Evolutionary conservation across 1,140 invertebrate genomes (phyloP).

Genomic region (Scaptomyza montana): DNA sequence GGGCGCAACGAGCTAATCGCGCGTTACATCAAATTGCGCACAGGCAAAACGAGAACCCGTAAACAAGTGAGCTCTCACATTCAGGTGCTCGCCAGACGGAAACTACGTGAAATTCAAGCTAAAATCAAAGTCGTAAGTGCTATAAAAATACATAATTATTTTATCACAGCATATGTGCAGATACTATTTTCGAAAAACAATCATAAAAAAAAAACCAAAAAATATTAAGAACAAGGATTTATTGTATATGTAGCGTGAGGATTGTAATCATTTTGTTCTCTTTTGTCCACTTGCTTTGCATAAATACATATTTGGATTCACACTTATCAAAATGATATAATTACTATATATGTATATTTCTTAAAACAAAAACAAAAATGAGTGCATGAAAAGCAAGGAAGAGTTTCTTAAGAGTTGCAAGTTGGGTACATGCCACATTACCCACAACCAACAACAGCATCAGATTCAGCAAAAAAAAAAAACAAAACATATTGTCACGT

Average conservation of each 20-base stretch:
- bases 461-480: too few species aligned
- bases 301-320: neutral
- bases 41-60: conserved; percentile 98
- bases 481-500: neutral
- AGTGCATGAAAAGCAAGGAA: conserved; percentile 69
- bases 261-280: neutral
- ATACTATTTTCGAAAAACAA: too few species aligned
- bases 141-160: conserved; percentile 1
- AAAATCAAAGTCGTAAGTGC: conserved; percentile 97
- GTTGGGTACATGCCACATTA: conserved; percentile 7
- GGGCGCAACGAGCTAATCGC: conserved; percentile 99
- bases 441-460: neutral
- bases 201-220: too few species aligned
- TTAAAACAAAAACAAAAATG: conserved; percentile 4
- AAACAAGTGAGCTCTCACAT: conserved; percentile 99
- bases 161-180: too few species aligned
- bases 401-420: conserved; percentile 46
- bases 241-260: neutral
- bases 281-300: conserved; percentile 26
- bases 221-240: too few species aligned
- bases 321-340: too few species aligned
- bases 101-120: conserved; percentile 98
- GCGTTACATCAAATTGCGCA: conserved; percentile 99
- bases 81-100: conserved; percentile 98
- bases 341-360: too few species aligned